phyloP scores from a whole-genome alignment of 2,888 invertebrate species.

The Aradus depressus region DNA sequence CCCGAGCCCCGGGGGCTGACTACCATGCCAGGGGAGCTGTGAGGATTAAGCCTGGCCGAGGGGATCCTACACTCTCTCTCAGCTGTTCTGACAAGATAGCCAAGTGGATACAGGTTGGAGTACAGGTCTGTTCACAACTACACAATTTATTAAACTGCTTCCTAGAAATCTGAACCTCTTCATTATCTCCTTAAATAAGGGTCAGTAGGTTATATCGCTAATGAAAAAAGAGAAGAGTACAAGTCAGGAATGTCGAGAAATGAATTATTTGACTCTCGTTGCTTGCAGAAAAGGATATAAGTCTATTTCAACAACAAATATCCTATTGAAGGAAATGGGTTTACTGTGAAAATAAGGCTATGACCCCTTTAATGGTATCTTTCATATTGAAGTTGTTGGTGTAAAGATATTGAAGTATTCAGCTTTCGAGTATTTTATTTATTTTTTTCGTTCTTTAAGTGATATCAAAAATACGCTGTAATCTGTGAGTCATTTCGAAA shows the following conservation, averaged over 20 bases:
- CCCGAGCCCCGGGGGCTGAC: constrained; percentile 43
- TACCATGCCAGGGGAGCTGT: constrained; percentile 54
- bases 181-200: no score
- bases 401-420: no score
- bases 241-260: background rate
- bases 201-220: no score
- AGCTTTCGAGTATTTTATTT: no score
- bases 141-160: background rate
- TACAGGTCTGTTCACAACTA: constrained; percentile 43
- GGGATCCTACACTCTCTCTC: constrained; percentile 75
- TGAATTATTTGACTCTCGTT: background rate
- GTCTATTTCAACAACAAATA: background rate
- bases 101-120: constrained; percentile 73
- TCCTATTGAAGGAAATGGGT: no score
- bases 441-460: no score
- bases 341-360: no score
- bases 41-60: constrained; percentile 54
- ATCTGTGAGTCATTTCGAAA: no score
- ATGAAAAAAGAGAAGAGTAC: no score
- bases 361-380: no score
- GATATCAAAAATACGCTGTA: no score
- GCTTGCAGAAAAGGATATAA: background rate
- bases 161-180: background rate
- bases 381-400: no score
- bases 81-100: constrained; percentile 92